Evolutionary conservation across 2,888 invertebrate species (phyloP), one percentile per base, ranked within the genome.

Genomic region (Phalangium opilio): DNA sequence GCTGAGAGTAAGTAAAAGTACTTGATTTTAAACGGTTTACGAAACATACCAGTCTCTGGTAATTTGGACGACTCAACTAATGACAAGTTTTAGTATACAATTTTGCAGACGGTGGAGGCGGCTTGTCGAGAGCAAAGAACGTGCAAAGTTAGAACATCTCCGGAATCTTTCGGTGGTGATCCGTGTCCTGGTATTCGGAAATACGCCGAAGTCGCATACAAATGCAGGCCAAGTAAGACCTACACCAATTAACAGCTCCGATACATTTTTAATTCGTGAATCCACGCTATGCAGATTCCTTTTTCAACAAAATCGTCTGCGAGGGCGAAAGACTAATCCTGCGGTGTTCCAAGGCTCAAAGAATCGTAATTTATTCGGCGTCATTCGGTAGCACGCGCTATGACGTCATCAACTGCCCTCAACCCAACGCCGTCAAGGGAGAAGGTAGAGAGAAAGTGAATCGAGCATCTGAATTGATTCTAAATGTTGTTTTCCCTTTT

Each of bases 191-290:
- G 82, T 18, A 79, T 84, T 50, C 75, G 83, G 55, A 90, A 93
- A 69, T 91, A 87, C 72, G 83, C 91, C 57, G 89, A 91, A 72
- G 86, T 93, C 55, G 86, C 86, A 59, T 95, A 89, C 73, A 91
- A 91, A 71, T 95, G 95, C 74, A 78, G 86, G 69, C 95, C 95
- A 63, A 85, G 93, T 93, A 74, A 85, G 63, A 27, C 8, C 8
- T 27, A 27, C 27, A 27, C 8, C 27, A 27, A 7, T 27, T 8
- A 27, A 8, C n/a, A n/a, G n/a, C n/a, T n/a, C n/a, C n/a, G 8
- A 27, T 27, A 27, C 27, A 7, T 27, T 27, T 27, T 27, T 8
- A 7, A 27, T 27, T n/a, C n/a, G n/a, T n/a, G n/a, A n/a, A n/a
- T n/a, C n/a, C 27, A 27, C 8, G 5, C 27, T 36, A 10, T 36